Evolutionary conservation across 2,888 invertebrate genomes (phyloP), one percentile per base, ranked within the genome.

Genomic region (Halocaridina rubra): DNA sequence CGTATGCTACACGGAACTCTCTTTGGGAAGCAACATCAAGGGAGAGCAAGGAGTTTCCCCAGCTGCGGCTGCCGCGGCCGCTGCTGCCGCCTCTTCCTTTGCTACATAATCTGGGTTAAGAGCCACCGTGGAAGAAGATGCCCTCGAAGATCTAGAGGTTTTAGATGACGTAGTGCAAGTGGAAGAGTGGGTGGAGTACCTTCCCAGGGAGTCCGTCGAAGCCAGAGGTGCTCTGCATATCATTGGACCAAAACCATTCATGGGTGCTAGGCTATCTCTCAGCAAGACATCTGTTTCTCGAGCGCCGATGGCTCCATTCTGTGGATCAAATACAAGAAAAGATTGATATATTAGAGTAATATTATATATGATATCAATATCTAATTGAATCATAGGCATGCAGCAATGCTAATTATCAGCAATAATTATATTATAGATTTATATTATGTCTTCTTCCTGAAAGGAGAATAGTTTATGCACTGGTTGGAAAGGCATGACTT

Each of bases 121-220:
- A n/a, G 85, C 85, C 13, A 85, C 84, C 13, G 84, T 84, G 30
- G 84, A 75, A 24, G 85, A 81, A 27, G 85, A 85, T 64, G 69
- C 57, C n/a, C 30, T 30, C 0, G 76, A 75, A 10, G 85, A 85
- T 13, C 46, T 29, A 30, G 77, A 72, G 10, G 85, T 74, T 22
- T 22, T 53, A 53, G 81, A 29, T 53, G 76, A 46, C 29, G 46
- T 30, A 33, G 80, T 80, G 72, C 59, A 80, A 59, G 53, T 61
- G 57, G 84, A 84, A 27, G 79, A 79, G 22, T 78, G 79, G 19
- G 84, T 77, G 71, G 80, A 80, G 85, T 71, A 81, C 59, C 81
- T 69, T 7, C 85, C 85, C 24, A 85, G 80, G 72, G 85, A 85
- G 64, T 85, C 80, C 29, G 64, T 76, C 8, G 85, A 85, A 16